These are phyloP conservation scores for Harpagifer antarcticus DNA, from an alignment of 2,797 vertebrate genomes.

Conservation along the genomic window DNA sequence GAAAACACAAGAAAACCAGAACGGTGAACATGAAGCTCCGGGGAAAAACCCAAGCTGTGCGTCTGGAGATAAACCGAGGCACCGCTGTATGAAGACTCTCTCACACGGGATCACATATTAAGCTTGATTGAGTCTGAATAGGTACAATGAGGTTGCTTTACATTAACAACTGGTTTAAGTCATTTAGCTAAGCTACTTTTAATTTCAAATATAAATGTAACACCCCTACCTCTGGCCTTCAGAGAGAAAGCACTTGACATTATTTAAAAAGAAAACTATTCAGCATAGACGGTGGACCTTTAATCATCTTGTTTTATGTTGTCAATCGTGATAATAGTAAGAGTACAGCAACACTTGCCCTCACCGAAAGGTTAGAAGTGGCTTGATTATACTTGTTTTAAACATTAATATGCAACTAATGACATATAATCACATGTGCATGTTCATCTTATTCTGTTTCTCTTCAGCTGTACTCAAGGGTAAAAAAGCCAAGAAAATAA, in stretches of 20 bases:
- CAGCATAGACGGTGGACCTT: neutral
- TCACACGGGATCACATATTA: neutral
- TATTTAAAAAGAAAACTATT: too few relatives aligned
- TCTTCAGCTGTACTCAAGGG: too few relatives aligned
- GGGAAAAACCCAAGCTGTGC: constrained; percentile 82
- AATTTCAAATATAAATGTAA: neutral
- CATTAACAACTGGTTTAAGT: constrained; percentile 3
- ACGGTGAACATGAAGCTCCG: constrained; percentile 79
- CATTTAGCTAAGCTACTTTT: neutral
- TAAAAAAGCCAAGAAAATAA: too few relatives aligned
- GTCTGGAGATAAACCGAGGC: constrained; percentile 87
- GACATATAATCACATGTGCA: too few relatives aligned
- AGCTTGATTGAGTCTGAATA: neutral
- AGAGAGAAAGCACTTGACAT: constrained; percentile 20
- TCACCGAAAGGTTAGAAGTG: neutral
- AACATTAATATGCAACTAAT: neutral
- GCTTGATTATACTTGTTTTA: neutral
- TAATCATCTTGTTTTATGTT: neutral
- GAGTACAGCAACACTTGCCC: neutral
- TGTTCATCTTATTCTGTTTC: too few relatives aligned
- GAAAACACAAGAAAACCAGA: constrained; percentile 84
- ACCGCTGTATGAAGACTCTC: constrained; percentile 87
- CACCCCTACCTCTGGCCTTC: neutral
- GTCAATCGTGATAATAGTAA: neutral
- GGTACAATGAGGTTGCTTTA: neutral